phyloP scores from a whole-genome alignment of 2,888 invertebrate species.

The Xestobium rufovillosum region DNA sequence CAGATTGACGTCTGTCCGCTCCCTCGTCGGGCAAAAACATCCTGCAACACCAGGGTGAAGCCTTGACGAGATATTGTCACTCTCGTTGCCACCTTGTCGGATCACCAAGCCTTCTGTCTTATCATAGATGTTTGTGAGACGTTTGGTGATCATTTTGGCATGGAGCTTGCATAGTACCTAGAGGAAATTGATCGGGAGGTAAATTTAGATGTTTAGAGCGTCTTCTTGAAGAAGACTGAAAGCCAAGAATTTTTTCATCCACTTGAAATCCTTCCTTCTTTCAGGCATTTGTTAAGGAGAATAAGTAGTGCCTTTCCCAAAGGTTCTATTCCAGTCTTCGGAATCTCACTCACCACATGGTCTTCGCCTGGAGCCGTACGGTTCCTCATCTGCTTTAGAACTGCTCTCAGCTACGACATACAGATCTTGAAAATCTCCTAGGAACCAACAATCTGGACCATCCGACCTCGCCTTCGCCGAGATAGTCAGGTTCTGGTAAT shows the following conservation, averaged over 20 bases:
- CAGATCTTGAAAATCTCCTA: neutral
- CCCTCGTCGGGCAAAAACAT: no score
- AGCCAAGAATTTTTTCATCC: neutral
- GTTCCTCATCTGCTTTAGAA: constrained; percentile 1
- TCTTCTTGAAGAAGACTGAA: neutral
- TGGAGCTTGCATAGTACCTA: neutral
- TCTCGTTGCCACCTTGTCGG: no score
- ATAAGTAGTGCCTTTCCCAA: constrained; percentile 2
- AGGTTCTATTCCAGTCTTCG: constrained; percentile 1
- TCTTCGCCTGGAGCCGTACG: constrained; percentile 1
- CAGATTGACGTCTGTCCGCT: no score
- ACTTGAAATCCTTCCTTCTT: constrained; percentile 4
- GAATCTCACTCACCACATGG: neutral
- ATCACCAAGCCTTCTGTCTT: no score
- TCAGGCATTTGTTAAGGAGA: constrained; percentile 2
- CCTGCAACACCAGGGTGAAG: no score
- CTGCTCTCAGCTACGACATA: neutral
- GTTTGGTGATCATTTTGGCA: constrained; percentile 3
- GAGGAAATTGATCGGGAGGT: neutral
- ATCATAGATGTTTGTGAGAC: no score
- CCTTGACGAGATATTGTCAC: no score
- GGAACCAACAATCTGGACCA: constrained; percentile 1
- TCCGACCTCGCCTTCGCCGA: constrained; percentile 2
- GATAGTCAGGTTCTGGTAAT: neutral
- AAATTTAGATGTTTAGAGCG: constrained; percentile 1